A percentile compares a stretch with the other conserved stretches of the same genome.
These are phyloP conservation scores for Bathynomus jamesi DNA, from an alignment of 1,140 invertebrate species.

Conservation along the genomic window DNA sequence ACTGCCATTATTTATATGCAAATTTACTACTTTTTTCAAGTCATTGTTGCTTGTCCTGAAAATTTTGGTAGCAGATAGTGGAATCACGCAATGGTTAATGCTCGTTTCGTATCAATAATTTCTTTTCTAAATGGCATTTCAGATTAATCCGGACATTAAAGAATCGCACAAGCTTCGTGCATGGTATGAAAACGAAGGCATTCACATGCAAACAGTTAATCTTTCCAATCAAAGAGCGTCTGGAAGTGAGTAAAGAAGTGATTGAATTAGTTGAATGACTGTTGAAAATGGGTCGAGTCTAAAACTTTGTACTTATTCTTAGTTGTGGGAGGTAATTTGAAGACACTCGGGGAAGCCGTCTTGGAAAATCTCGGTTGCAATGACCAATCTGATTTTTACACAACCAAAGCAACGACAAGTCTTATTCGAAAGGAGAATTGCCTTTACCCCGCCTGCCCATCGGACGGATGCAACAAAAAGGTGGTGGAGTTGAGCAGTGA, in stretches of 20 bases:
- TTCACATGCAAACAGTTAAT: conserved; percentile 46
- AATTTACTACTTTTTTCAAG: too few relatives aligned
- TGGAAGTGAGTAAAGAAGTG: too few relatives aligned
- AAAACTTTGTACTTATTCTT: too few relatives aligned
- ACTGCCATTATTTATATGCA: too few relatives aligned
- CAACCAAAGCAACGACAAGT: conserved; percentile 58
- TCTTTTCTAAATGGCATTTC: not conserved
- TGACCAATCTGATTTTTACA: conserved; percentile 72
- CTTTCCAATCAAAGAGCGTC: conserved; percentile 50
- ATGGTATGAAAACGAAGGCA: conserved; percentile 79
- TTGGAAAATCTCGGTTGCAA: conserved; percentile 54
- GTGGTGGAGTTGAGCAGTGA: conserved; percentile 79
- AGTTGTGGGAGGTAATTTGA: conserved; percentile 45
- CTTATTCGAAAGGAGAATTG: conserved; percentile 66
- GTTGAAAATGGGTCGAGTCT: too few relatives aligned
- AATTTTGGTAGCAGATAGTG: too few relatives aligned
- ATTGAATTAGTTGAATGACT: too few relatives aligned
- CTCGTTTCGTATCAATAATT: too few relatives aligned
- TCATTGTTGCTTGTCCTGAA: too few relatives aligned
- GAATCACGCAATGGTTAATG: too few relatives aligned
- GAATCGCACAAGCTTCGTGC: conserved; percentile 76
- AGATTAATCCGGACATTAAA: conserved; percentile 79
- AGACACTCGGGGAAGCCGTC: conserved; percentile 64
- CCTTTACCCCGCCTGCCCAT: conserved; percentile 82
- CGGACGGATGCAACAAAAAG: conserved; percentile 85